phyloP scores from a whole-genome alignment of 2,113 vertebrate species.

The Myodes glareolus region DNA sequence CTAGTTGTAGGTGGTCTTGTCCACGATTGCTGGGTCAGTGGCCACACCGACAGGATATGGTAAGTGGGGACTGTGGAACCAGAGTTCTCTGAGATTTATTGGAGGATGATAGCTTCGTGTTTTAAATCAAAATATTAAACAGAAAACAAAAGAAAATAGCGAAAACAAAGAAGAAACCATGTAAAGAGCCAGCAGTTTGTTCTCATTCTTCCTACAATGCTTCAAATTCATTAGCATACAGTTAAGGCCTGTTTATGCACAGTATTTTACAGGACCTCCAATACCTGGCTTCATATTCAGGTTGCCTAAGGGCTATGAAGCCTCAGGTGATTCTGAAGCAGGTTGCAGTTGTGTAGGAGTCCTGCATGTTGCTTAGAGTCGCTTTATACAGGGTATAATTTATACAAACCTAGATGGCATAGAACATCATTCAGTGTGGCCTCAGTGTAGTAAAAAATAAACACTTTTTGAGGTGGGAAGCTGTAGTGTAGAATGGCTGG shows the following conservation, averaged over 20 bases:
- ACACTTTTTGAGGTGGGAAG: background rate
- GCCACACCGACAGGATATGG: background rate
- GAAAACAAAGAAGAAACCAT: background rate
- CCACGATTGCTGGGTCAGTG: background rate
- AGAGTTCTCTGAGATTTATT: background rate
- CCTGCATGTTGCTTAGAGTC: background rate
- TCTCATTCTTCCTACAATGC: too few species aligned
- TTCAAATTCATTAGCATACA: background rate
- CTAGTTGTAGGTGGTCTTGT: fast-evolving
- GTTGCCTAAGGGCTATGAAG: background rate
- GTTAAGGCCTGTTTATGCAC: background rate
- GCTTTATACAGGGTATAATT: background rate
- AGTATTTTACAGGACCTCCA: background rate
- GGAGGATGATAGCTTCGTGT: background rate
- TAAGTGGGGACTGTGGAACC: background rate
- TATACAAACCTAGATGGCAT: background rate
- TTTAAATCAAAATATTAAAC: background rate
- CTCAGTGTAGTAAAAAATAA: background rate
- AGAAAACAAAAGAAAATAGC: background rate
- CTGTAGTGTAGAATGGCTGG: background rate
- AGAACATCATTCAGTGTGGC: background rate
- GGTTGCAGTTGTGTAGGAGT: background rate
- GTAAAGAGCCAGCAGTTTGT: background rate
- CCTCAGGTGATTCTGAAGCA: background rate
- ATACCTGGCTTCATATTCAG: background rate